A percentile compares a stretch with the other conserved stretches of the same genome.
These are phyloP conservation scores for Dasypus novemcinctus DNA, from an alignment of 2,113 vertebrate genomes.

Conservation along the genomic window DNA sequence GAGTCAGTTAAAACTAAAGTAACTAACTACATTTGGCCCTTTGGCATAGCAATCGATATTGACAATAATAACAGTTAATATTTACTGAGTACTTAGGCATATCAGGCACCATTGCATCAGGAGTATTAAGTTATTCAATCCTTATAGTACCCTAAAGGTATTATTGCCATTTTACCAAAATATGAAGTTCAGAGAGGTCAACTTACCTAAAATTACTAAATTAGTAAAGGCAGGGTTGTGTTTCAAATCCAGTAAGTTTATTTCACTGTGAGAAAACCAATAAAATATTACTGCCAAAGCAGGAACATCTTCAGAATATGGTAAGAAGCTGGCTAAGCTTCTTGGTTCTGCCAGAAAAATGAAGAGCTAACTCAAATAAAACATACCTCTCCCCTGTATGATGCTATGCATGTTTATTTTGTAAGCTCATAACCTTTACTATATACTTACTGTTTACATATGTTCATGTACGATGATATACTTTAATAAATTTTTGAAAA, in stretches of 20 bases:
- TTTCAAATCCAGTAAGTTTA: slow-evolving; percentile 33
- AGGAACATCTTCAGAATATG: slow-evolving; percentile 25
- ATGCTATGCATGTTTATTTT: no score
- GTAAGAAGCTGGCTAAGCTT: slow-evolving; percentile 28
- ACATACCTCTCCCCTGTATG: neutral
- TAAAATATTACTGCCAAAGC: neutral
- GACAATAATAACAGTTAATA: neutral
- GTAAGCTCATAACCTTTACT: no score
- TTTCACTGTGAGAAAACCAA: slow-evolving; percentile 27
- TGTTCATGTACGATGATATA: no score
- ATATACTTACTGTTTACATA: no score
- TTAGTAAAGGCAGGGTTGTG: neutral
- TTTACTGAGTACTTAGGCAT: slow-evolving; percentile 16
- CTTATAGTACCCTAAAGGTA: neutral
- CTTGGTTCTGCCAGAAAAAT: neutral
- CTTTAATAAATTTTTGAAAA: no score
- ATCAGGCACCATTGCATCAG: neutral
- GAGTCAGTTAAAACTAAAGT: slow-evolving; percentile 21
- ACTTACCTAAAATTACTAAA: neutral
- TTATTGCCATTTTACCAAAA: slow-evolving; percentile 22
- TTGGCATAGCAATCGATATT: slow-evolving; percentile 2
- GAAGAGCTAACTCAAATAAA: neutral
- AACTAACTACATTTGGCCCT: neutral
- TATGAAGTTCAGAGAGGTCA: neutral
- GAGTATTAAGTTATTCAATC: neutral